Conservation (phyloP, 2,888 invertebrate genomes). For the Eupithecia inturbata region DNA sequence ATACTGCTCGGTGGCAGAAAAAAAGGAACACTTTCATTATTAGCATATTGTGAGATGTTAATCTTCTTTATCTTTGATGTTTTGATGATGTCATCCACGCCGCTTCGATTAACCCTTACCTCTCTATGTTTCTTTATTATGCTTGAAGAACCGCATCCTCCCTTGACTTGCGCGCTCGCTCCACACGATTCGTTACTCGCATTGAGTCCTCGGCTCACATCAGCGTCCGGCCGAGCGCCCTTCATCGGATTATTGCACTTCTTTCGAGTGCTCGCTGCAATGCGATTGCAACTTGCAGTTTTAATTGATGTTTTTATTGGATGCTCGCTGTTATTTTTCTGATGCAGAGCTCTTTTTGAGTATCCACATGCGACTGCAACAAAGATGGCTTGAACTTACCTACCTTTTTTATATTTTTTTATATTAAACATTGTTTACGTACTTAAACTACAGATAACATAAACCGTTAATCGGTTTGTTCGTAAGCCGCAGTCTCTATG, state of each 20-base stretch:
- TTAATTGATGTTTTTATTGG: slow-evolving; percentile 16
- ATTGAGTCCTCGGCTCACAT: slow-evolving; percentile 52
- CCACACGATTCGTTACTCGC: slow-evolving; percentile 51
- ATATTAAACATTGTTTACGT: too few species aligned
- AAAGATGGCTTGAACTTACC: too few species aligned
- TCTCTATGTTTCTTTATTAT: not conserved
- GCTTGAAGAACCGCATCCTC: not conserved
- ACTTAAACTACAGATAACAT: too few species aligned
- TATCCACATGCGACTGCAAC: not conserved
- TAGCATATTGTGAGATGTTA: too few species aligned
- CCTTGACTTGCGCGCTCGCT: not conserved
- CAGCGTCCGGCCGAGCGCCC: slow-evolving; percentile 16
- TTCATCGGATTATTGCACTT: slow-evolving; percentile 20
- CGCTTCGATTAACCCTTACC: not conserved
- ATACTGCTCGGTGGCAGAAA: not conserved
- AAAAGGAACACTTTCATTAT: too few species aligned
- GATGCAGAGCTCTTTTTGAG: not conserved
- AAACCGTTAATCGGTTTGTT: too few species aligned
- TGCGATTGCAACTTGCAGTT: slow-evolving; percentile 17
- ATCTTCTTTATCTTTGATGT: not conserved
- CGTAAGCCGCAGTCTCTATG: too few species aligned
- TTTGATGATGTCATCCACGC: not conserved
- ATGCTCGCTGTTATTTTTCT: slow-evolving; percentile 5
- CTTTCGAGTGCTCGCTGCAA: slow-evolving; percentile 12
- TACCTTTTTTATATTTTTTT: too few species aligned